Percentiles rank a stretch among this genome's conserved stretches.
These are phyloP conservation scores for Ormia ochracea DNA, from an alignment of 2,888 invertebrate genomes.

Conservation along the genomic window DNA sequence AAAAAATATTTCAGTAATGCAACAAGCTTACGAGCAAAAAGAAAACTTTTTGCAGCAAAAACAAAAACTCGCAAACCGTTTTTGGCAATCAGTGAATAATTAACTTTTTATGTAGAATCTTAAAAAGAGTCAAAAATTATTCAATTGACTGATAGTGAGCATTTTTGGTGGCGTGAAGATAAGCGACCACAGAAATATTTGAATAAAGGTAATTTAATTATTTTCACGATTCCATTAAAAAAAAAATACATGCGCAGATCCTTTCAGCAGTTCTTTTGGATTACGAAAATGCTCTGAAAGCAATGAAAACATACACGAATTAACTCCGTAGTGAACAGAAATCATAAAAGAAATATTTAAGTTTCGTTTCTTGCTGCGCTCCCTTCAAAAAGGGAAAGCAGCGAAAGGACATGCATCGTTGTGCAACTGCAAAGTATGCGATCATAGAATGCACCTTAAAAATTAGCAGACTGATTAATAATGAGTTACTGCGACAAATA, in stretches of 20 bases:
- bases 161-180: not conserved
- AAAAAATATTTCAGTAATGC: conserved; percentile 37
- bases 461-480: conserved; percentile 35
- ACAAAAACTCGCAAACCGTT: not conserved
- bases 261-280: not conserved
- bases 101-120: conserved; percentile 7
- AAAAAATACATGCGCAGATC: not conserved
- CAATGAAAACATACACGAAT: not conserved
- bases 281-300: not conserved
- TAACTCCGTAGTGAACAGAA: conserved; percentile 27
- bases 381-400: not conserved
- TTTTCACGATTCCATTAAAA: not conserved
- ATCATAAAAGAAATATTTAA: conserved; percentile 31
- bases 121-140: conserved; percentile 9
- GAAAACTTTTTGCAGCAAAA: not conserved
- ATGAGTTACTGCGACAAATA: conserved; percentile 52
- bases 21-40: conserved; percentile 9
- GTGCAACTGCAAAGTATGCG: not conserved
- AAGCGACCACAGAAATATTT: not conserved
- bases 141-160: conserved; percentile 37
- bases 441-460: conserved; percentile 5
- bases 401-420: not conserved
- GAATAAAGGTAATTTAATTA: not conserved
- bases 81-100: conserved; percentile 8
- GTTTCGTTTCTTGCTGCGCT: not conserved